phyloP scores from a whole-genome alignment of 2,113 vertebrate species.

The Mobula hypostoma region DNA sequence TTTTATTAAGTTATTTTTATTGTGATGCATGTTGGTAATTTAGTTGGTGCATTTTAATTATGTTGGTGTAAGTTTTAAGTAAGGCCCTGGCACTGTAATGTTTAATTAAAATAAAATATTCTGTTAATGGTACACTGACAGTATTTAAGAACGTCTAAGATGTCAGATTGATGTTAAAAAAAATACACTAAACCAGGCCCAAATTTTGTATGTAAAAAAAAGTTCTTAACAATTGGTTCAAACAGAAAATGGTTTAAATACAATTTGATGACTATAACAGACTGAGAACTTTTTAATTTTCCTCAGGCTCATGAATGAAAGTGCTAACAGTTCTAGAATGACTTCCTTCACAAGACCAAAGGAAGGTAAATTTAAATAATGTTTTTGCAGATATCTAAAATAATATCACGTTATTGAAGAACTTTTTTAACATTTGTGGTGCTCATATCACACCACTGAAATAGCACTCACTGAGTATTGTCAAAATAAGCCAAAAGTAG shows the following conservation, averaged over 20 bases:
- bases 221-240: neutral
- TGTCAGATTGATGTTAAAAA: neutral
- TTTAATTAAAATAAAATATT: neutral
- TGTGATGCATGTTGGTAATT: neutral
- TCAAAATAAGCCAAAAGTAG: neutral
- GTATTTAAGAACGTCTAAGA: neutral
- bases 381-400: neutral
- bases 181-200: neutral
- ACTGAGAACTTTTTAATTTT: neutral
- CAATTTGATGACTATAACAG: neutral
- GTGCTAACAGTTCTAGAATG: neutral
- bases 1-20: neutral
- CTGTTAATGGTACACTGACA: neutral
- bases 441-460: neutral
- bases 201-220: neutral
- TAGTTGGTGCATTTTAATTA: neutral
- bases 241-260: neutral
- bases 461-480: neutral
- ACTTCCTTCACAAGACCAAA: neutral
- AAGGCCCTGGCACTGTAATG: too few relatives aligned
- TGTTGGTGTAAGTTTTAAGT: neutral
- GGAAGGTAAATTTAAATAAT: slow-evolving; percentile 3
- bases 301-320: slow-evolving; percentile 18
- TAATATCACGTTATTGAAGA: neutral
- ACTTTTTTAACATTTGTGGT: neutral